A percentile compares a stretch with the other conserved stretches of the same genome.
Conservation (phyloP, 1,140 invertebrate species). For the Pemphigus obesinymphae region DNA sequence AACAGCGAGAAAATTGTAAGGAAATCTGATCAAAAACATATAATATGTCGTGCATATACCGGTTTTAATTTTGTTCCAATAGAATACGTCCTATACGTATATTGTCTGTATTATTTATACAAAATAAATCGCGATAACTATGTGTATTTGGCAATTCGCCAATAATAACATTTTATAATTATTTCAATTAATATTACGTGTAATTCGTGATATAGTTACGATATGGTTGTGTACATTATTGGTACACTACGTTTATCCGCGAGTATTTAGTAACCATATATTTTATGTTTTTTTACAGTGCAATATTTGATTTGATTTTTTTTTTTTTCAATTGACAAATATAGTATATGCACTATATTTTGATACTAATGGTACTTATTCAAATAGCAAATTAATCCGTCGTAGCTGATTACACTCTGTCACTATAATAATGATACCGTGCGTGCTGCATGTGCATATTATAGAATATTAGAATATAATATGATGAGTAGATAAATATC, state of each 20-base stretch:
- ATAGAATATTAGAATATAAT: neutral
- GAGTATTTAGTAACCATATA: too few relatives aligned
- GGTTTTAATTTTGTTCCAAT: conserved; percentile 15
- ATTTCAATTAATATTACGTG: conserved; percentile 15
- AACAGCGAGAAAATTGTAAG: neutral
- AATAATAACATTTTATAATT: conserved; percentile 23
- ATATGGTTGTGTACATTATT: conserved; percentile 19
- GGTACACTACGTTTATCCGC: too few relatives aligned
- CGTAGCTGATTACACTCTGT: too few relatives aligned
- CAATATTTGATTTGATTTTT: too few relatives aligned
- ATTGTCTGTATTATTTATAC: neutral
- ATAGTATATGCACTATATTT: too few relatives aligned
- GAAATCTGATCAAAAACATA: conserved; percentile 16
- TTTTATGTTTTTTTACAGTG: too few relatives aligned
- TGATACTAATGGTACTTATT: too few relatives aligned
- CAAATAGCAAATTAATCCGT: too few relatives aligned
- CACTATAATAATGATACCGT: neutral
- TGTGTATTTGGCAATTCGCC: conserved; percentile 10
- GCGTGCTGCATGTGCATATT: neutral
- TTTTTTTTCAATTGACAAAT: too few relatives aligned
- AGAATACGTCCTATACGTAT: neutral
- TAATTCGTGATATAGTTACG: neutral
- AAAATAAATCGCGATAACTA: conserved; percentile 8
- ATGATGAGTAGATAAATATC: neutral
- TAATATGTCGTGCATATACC: neutral